Evolutionary conservation across 2,113 vertebrate genomes (phyloP).

Genomic region (Neogobius melanostomus): DNA sequence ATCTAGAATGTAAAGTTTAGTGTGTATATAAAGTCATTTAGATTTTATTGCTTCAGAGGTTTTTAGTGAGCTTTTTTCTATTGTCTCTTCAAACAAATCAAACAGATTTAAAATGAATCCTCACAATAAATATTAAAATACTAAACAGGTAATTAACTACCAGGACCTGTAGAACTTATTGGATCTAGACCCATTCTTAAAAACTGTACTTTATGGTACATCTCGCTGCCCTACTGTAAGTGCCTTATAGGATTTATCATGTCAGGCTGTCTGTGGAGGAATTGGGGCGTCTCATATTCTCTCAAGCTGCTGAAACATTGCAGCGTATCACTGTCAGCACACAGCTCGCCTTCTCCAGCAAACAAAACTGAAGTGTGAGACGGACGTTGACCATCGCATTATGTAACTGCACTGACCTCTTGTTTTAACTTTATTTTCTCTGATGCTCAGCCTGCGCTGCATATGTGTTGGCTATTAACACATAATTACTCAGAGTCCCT

Average conservation of each 20-base stretch:
- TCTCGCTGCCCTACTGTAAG: not conserved
- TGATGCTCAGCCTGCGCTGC: slow-evolving; percentile 4
- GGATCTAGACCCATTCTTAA: too few species aligned
- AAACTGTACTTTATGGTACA: not conserved
- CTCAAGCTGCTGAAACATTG: slow-evolving; percentile 40
- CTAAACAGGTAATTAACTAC: too few species aligned
- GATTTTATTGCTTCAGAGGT: too few species aligned
- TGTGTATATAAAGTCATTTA: too few species aligned
- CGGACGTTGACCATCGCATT: slow-evolving; percentile 41
- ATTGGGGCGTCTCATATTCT: slow-evolving; percentile 22
- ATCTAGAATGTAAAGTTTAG: too few species aligned
- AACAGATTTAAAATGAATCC: too few species aligned
- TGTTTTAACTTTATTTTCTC: slow-evolving; percentile 21
- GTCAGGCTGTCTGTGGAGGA: slow-evolving; percentile 5
- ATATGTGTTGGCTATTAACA: slow-evolving; percentile 44
- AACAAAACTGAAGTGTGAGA: slow-evolving; percentile 23
- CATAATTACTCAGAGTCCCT: slow-evolving; percentile 27
- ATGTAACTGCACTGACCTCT: slow-evolving; percentile 43
- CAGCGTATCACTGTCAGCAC: slow-evolving; percentile 24
- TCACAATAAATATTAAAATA: too few species aligned
- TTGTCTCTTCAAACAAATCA: too few species aligned
- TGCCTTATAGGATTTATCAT: slow-evolving; percentile 1
- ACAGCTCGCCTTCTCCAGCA: slow-evolving; percentile 18
- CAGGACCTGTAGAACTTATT: too few species aligned
- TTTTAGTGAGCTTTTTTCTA: too few species aligned